Conservation (phyloP, 2,113 vertebrate species). For the Gavialis gangeticus region DNA sequence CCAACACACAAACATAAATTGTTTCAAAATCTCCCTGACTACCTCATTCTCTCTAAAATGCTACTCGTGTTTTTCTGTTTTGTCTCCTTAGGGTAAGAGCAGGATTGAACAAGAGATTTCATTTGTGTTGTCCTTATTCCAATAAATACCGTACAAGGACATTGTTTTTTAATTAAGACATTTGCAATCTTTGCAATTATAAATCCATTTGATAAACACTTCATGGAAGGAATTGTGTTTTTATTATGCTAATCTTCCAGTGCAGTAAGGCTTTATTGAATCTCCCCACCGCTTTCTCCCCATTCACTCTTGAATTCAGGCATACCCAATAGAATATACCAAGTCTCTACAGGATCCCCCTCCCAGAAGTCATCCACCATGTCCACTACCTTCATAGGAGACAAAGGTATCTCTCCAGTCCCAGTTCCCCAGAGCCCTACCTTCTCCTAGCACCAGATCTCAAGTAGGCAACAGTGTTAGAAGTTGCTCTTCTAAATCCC, state of each 20-base stretch:
- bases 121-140: neutral
- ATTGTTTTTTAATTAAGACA: too few species aligned
- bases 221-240: rapidly evolving
- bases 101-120: neutral
- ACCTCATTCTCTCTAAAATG: neutral
- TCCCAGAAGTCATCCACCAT: neutral
- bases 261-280: neutral
- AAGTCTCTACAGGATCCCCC: neutral
- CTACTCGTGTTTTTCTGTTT: neutral
- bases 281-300: neutral
- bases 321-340: neutral
- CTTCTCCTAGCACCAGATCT: too few species aligned
- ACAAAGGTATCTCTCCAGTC: too few species aligned
- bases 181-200: too few species aligned
- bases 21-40: neutral
- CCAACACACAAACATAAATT: neutral
- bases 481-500: too few species aligned
- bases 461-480: too few species aligned
- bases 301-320: neutral
- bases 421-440: too few species aligned
- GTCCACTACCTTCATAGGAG: neutral
- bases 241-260: neutral
- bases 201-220: neutral
- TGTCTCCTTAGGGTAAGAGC: neutral
- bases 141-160: neutral